These are phyloP conservation scores for Drosophila atroscutellata DNA, from an alignment of 2,888 invertebrate genomes.

Conservation along the genomic window DNA sequence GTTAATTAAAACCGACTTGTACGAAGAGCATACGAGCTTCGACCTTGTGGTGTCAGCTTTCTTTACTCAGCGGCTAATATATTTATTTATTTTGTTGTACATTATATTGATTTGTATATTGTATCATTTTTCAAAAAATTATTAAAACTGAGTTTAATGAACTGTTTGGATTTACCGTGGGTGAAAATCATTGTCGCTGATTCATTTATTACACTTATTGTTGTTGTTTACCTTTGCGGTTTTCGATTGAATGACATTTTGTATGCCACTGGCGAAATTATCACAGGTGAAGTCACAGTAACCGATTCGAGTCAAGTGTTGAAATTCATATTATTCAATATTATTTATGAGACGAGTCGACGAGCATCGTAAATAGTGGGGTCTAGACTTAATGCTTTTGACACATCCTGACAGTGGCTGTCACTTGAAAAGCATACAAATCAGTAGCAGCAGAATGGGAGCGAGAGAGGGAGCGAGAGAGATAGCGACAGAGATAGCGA, in stretches of 20 bases:
- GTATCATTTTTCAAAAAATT: conserved; percentile 55
- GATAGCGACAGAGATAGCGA: background rate
- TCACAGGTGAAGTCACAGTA: conserved; percentile 19
- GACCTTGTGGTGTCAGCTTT: conserved; percentile 45
- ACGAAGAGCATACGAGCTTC: conserved; percentile 27
- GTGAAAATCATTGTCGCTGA: conserved; percentile 69
- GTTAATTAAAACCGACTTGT: conserved; percentile 13
- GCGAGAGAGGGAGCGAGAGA: background rate
- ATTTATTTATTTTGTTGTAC: conserved; percentile 52
- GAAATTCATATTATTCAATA: conserved; percentile 57
- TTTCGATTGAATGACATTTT: conserved; percentile 49
- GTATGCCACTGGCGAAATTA: conserved; percentile 73
- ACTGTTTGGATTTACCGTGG: conserved; percentile 67
- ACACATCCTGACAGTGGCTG: conserved; percentile 57
- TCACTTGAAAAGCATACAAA: conserved; percentile 57
- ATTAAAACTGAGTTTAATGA: conserved; percentile 65
- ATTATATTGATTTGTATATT: conserved; percentile 42
- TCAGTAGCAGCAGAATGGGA: conserved; percentile 5
- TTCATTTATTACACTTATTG: conserved; percentile 48
- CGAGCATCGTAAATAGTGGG: conserved; percentile 57
- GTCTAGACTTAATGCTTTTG: conserved; percentile 32
- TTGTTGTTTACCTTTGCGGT: conserved; percentile 29
- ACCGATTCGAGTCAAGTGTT: conserved; percentile 13
- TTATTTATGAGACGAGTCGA: conserved; percentile 61
- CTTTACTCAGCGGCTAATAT: conserved; percentile 58